These are phyloP conservation scores for Brachystomella parvula DNA, from an alignment of 1,140 invertebrate species.

Conservation along the genomic window DNA sequence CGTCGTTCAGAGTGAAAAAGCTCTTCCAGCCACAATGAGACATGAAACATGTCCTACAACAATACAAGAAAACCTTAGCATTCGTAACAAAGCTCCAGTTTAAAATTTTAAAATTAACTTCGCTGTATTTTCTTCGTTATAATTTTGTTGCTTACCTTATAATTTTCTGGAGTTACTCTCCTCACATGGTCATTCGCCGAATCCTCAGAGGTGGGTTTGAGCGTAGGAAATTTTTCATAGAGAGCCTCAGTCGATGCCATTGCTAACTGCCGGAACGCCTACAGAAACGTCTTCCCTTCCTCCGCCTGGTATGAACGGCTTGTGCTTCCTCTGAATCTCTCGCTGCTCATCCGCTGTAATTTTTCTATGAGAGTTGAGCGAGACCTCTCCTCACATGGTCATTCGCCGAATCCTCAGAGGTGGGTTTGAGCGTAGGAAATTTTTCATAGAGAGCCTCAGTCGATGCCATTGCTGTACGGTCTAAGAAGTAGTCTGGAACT, in stretches of 20 bases:
- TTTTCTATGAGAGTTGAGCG: not conserved
- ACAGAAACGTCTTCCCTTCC: not conserved
- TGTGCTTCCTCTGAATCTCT: not conserved
- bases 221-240: not conserved
- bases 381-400: not conserved
- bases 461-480: not conserved
- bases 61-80: not conserved
- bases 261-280: not conserved
- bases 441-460: not conserved
- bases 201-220: not conserved
- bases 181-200: not conserved
- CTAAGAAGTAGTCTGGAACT: not conserved
- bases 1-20: not conserved
- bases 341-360: not conserved
- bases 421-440: not conserved
- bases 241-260: not conserved
- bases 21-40: not conserved
- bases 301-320: not conserved
- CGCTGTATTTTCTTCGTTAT: not conserved
- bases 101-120: not conserved
- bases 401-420: not conserved
- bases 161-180: constrained; percentile 1
- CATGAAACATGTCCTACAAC: constrained; percentile 9
- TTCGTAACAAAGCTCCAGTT: not conserved
- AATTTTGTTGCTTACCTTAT: not conserved